Percentiles rank a stretch among this genome's conserved stretches.
phyloP scores from a whole-genome alignment of 64 coral and sea anemone species.

The Astreopora myriophthalma region DNA sequence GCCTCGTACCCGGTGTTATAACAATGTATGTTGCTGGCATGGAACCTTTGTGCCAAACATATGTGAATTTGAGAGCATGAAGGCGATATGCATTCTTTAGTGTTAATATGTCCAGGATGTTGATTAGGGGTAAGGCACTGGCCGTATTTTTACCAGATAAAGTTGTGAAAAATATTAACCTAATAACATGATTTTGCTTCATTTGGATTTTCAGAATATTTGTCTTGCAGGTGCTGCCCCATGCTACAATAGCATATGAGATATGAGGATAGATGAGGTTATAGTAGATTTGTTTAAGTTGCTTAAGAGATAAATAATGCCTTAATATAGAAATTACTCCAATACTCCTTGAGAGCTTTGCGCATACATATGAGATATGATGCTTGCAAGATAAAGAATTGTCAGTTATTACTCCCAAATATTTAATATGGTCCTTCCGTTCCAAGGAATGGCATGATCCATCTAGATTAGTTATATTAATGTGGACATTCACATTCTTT shows the following conservation, averaged over 20 bases:
- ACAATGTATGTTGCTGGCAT: too few species aligned
- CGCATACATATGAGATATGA: background rate
- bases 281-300: constrained; percentile 18
- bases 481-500: too few species aligned
- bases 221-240: constrained; percentile 8
- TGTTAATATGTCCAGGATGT: background rate
- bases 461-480: too few species aligned
- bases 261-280: constrained; percentile 17
- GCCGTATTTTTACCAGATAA: background rate
- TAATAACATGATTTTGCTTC: background rate
- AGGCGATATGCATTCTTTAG: background rate
- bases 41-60: too few species aligned
- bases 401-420: too few species aligned
- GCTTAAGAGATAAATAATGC: constrained; percentile 4
- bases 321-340: constrained; percentile 14
- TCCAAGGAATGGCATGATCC: too few species aligned
- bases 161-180: background rate
- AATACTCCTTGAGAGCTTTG: background rate
- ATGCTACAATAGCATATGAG: constrained; percentile 18
- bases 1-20: too few species aligned
- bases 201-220: background rate
- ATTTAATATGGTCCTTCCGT: too few species aligned
- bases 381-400: background rate
- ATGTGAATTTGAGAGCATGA: background rate
- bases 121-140: background rate